Base-by-base conservation (phyloP, 35 echinoderm and acorn worm genomes). In the Hemicentrotus pulcherrimus region DNA sequence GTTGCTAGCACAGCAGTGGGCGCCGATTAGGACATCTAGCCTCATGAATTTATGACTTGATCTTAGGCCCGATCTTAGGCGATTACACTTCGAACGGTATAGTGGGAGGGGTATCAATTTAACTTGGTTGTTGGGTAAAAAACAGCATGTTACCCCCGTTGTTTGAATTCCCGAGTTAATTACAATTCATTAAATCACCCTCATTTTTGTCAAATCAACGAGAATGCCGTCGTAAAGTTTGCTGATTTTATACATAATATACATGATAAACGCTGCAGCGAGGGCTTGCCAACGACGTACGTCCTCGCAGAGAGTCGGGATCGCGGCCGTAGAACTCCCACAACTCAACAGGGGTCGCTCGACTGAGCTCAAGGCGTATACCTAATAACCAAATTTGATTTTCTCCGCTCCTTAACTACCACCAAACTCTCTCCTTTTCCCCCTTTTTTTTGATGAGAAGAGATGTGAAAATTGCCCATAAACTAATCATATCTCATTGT, bases 341-440 rank as follows among this genome's bases (percentile, higher is more conserved):
- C 24, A 9, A 9, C 88, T 90, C 88, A 13, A 22, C 88, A 30
- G 88, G 88, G 88, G 88, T 90, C 65, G 22, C 19, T 90, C 88
- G 88, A 15, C 88, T 47, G n/a, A 90, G 31, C 32, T 45, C 19
- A 18, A 33, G 46, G 88, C 88, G 24, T 45, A 90, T 15, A 30
- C 88, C 32, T 90, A 88, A 90, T 90, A 90, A 93, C 45, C 91
- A 93, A 93, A 93, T 93, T 93, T 31, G 91, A 93, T 93, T 93
- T 93, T 58, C 32, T 58, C 48, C 45, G 45, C 91, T 93, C 47
- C 91, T 93, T 93, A 48, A 31, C 65, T n/a, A n/a, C 24, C 65
- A 78, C 19, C 65, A 78, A 28, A 0, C 65, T 78, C 48, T 47
- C 12, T n/a, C 48, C 58, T 31, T 55, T 93, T 6, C 65, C n/a